Conservation (phyloP, 2,888 invertebrate genomes). For the Brachyopa scutellaris region DNA sequence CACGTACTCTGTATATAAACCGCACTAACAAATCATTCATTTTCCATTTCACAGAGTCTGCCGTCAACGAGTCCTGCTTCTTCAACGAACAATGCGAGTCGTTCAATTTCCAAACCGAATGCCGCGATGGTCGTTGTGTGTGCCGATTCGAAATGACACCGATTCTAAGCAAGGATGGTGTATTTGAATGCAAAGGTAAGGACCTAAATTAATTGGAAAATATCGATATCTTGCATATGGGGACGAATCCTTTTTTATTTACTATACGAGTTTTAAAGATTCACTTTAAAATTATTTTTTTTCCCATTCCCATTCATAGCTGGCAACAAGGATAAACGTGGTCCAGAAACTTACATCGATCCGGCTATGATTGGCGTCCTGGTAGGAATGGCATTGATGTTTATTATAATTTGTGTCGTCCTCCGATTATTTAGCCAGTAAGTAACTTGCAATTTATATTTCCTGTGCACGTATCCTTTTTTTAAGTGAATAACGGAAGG, state of each 20-base stretch:
- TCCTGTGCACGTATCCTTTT: background rate
- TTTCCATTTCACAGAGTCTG: conserved; percentile 84
- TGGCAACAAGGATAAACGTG: conserved; percentile 84
- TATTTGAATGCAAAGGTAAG: conserved; percentile 89
- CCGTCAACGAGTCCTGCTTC: conserved; percentile 91
- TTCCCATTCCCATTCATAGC: conserved; percentile 47
- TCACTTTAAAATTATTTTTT: conserved; percentile 17
- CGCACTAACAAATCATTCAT: background rate
- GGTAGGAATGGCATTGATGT: conserved; percentile 96
- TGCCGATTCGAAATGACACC: conserved; percentile 92
- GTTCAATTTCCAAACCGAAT: conserved; percentile 88
- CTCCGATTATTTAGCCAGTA: conserved; percentile 96
- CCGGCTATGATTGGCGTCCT: conserved; percentile 95
- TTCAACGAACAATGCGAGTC: conserved; percentile 93
- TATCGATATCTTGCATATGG: conserved; percentile 1
- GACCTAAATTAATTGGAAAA: conserved; percentile 42
- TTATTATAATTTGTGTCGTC: conserved; percentile 95
- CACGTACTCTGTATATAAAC: too few species aligned
- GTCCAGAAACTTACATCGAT: conserved; percentile 88
- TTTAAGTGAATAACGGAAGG: too few species aligned
- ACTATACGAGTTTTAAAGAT: background rate
- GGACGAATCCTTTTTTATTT: background rate
- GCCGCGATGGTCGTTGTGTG: conserved; percentile 89
- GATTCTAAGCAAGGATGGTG: conserved; percentile 87
- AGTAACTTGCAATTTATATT: conserved; percentile 78